A percentile compares a stretch with the other conserved stretches of the same genome.
phyloP scores from a whole-genome alignment of 53 echinoderm and acorn worm genomes.

The Paelopatides confundens region DNA sequence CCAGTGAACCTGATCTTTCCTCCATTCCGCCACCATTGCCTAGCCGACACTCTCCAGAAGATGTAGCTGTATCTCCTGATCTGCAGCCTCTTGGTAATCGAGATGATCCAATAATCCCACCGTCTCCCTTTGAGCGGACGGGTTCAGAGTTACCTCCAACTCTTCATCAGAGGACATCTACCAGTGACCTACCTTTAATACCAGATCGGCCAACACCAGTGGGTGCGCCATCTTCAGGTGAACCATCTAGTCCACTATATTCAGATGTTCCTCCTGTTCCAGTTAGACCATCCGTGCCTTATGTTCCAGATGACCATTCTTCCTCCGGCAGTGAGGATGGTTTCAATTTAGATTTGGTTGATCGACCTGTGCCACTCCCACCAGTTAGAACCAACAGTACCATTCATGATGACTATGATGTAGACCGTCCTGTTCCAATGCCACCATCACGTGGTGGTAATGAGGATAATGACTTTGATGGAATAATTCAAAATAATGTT shows the following conservation, averaged over 20 bases:
- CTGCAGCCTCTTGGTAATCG: not conserved
- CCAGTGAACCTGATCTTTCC: not conserved
- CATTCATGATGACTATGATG: not conserved
- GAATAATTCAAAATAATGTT: not conserved
- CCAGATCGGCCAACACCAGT: not conserved
- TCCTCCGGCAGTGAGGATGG: not conserved
- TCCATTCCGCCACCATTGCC: conserved; percentile 2
- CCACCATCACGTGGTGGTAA: not conserved
- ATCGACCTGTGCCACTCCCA: conserved; percentile 33
- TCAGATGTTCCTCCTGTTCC: not conserved
- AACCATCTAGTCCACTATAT: not conserved
- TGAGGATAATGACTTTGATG: not conserved
- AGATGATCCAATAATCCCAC: not conserved
- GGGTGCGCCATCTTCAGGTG: not conserved
- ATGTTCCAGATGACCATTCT: not conserved
- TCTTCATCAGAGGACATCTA: not conserved
- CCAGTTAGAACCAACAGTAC: not conserved
- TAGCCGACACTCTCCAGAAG: not conserved
- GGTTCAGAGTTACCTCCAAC: not conserved
- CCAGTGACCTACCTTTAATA: not conserved
- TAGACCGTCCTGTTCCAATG: not conserved
- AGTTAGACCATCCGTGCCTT: not conserved
- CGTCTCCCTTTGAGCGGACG: too few relatives aligned
- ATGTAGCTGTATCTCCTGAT: not conserved
- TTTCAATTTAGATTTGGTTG: not conserved